phyloP scores from a whole-genome alignment of 2,888 invertebrate genomes.

The Tethea ocularis region DNA sequence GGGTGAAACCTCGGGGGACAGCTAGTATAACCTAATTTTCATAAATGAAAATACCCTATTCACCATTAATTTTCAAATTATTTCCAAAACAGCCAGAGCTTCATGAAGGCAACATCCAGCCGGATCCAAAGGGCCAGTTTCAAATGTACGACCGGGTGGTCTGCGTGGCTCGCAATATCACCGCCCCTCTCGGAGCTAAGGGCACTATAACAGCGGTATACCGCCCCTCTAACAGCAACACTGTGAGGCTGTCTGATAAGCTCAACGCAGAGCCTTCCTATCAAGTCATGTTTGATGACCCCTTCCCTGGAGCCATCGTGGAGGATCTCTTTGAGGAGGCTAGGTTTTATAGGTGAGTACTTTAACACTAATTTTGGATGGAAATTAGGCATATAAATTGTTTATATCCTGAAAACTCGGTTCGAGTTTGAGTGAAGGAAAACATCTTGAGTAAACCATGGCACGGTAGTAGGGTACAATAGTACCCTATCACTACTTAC shows the following conservation, averaged over 20 bases:
- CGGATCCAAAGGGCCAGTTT: constrained; percentile 87
- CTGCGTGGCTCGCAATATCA: constrained; percentile 88
- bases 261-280: constrained; percentile 84
- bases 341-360: constrained; percentile 67
- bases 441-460: too few relatives aligned
- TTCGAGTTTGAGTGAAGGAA: too few relatives aligned
- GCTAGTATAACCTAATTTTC: too few relatives aligned
- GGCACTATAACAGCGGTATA: constrained; percentile 93
- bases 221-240: constrained; percentile 62
- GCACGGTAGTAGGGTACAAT: too few relatives aligned
- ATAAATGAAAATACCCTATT: too few relatives aligned
- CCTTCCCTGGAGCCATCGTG: constrained; percentile 86
- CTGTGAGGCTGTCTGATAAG: constrained; percentile 78
- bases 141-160: constrained; percentile 93
- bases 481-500: too few relatives aligned
- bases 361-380: background rate
- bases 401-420: too few relatives aligned
- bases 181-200: constrained; percentile 91
- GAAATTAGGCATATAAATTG: too few relatives aligned
- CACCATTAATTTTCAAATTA: too few relatives aligned
- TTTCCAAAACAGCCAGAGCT: constrained; percentile 66
- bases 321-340: constrained; percentile 61
- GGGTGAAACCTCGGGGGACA: too few relatives aligned
- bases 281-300: constrained; percentile 92
- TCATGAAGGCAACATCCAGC: constrained; percentile 83